Evolutionary conservation across 2,888 invertebrate species (phyloP).

Genomic region (Sepioteuthis lessoniana): DNA sequence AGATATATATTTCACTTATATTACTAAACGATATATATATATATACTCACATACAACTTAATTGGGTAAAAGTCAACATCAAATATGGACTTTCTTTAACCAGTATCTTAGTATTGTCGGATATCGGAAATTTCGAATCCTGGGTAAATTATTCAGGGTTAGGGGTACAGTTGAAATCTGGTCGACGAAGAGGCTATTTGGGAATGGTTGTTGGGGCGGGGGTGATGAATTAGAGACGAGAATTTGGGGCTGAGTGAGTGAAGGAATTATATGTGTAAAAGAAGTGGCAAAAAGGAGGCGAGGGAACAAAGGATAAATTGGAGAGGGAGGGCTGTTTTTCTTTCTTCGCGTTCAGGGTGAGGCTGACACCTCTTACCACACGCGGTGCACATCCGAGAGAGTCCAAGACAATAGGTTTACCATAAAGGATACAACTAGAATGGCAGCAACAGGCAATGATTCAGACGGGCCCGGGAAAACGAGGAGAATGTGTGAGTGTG

Average conservation of each 20-base stretch:
- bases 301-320: background rate
- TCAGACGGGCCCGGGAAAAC: background rate
- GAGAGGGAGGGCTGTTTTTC: too few relatives aligned
- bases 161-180: background rate
- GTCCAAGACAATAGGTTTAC: conserved; percentile 33
- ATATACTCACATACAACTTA: too few relatives aligned
- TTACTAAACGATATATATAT: too few relatives aligned
- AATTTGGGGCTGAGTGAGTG: background rate
- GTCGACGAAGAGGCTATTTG: background rate
- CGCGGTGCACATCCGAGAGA: background rate
- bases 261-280: background rate
- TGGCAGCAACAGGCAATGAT: background rate
- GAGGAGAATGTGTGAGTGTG: background rate
- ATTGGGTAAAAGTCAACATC: too few relatives aligned
- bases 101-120: too few relatives aligned
- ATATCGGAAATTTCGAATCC: too few relatives aligned
- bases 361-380: conserved; percentile 9
- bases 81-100: too few relatives aligned
- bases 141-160: too few relatives aligned
- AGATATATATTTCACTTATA: too few relatives aligned
- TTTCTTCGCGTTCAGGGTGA: background rate
- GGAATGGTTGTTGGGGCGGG: background rate
- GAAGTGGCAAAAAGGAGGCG: background rate
- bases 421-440: background rate
- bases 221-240: background rate